These are phyloP conservation scores for Trachurus trachurus DNA, from an alignment of 2,797 vertebrate species.

Conservation along the genomic window DNA sequence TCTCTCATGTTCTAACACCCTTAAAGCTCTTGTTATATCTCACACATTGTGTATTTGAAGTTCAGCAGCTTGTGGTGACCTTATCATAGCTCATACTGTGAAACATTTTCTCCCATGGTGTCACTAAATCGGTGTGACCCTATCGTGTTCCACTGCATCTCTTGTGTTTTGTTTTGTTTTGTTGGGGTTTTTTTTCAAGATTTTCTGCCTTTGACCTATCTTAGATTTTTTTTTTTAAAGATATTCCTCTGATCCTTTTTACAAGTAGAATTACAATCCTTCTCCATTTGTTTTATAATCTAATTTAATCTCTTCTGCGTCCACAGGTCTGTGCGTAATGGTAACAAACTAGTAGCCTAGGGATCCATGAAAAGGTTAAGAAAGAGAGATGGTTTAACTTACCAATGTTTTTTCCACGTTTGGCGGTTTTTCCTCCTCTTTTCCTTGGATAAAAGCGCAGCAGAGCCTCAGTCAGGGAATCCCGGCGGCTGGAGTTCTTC, in stretches of 20 bases:
- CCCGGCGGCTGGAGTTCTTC: constrained; percentile 37
- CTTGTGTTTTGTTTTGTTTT: not conserved
- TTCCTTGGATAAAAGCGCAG: not conserved
- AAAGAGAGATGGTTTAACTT: constrained; percentile 27
- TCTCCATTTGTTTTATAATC: not conserved
- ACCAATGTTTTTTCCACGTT: constrained; percentile 40
- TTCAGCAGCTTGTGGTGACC: not conserved
- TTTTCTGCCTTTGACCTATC: not conserved
- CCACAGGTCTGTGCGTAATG: constrained; percentile 63
- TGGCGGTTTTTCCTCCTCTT: not conserved
- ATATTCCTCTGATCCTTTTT: not conserved
- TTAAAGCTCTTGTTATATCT: not conserved
- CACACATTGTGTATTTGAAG: not conserved
- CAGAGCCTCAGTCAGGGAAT: constrained; percentile 30
- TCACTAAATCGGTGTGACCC: constrained; percentile 28
- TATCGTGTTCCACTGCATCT: not conserved
- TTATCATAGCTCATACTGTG: not conserved
- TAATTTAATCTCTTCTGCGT: constrained; percentile 3
- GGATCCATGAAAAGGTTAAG: not conserved
- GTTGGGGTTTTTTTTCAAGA: not conserved
- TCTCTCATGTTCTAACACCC: not conserved
- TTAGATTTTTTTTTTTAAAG: not conserved
- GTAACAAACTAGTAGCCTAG: not conserved
- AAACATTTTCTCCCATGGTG: constrained; percentile 1
- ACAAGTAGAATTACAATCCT: not conserved